Base-by-base conservation (phyloP, 2,797 vertebrate species). In the Muscicapa comitata region DNA sequence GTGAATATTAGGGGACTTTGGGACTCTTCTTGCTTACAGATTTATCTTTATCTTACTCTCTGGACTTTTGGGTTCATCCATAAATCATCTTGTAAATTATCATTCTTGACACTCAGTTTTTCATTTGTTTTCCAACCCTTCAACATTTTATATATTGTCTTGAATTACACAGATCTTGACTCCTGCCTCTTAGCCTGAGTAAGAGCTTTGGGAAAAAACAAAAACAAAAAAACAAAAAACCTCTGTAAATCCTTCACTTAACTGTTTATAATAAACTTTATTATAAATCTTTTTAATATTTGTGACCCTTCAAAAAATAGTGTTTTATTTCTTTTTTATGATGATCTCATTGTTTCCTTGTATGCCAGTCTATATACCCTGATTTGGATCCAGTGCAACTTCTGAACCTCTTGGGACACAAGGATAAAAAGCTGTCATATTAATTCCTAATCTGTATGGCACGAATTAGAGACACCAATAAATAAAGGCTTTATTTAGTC, bases 151-250 rank as follows among this genome's bases (percentile, higher is more conserved):
- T 84, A 9, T 16, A 42, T 45, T 73, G 21, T 45, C 35, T 70
- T 54, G 14, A 50, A 74, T 14, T 58, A 35, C 45, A 51, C 9
- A 47, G 13, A 67, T 61, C 31, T 75, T 93, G 57, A 15, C 11
- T 67, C 55, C 28, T 83, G 15, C 37, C 29, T 86, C 24, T 66
- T 88, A 79, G 28, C 31, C 68, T 43, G 16, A 87, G 18, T 10
- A 70, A 63, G 13, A 68, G 19, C 13, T 40, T 73, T 17, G 11
- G 26, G 42, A 12, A 35, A 13, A 5, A 25, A 10, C 4, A 19
- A 35, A 8, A 6, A 1, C 2, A 8, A 10, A 7, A 5, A 45
- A 10, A 11, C 9, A 18, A 5, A 47, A 6, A 1, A 0, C 2
- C 5, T 43, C 25, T 70, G 3, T 48, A 55, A 85, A 72, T 81